phyloP scores from a whole-genome alignment of 2,888 invertebrate species.

The Ernsta delagoae region DNA sequence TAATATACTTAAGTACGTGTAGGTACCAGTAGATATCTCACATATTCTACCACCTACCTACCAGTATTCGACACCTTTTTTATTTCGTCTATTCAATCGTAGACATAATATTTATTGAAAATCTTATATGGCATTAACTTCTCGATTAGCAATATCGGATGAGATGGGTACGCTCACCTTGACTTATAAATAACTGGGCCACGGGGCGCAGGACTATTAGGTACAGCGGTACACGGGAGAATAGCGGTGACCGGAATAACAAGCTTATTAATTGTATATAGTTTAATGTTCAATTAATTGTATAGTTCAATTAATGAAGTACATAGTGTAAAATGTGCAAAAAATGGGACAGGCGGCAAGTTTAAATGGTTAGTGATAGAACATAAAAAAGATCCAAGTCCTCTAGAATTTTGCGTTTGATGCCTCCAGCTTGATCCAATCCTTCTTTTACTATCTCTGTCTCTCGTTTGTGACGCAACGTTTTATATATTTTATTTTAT shows the following conservation, averaged over 20 bases:
- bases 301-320: background rate
- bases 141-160: slow-evolving; percentile 25
- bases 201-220: slow-evolving; percentile 31
- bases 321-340: background rate
- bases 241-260: slow-evolving; percentile 23
- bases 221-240: slow-evolving; percentile 25
- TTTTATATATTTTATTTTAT: too few species aligned
- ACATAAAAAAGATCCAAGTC: background rate
- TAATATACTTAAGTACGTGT: too few species aligned
- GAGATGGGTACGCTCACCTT: slow-evolving; percentile 39
- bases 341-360: background rate
- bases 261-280: slow-evolving; percentile 21
- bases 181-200: slow-evolving; percentile 44
- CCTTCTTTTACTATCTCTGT: too few species aligned
- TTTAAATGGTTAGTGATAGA: background rate
- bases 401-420: too few species aligned
- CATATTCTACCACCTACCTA: too few species aligned
- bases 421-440: too few species aligned
- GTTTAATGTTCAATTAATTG: slow-evolving; percentile 9
- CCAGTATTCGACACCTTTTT: too few species aligned
- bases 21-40: too few species aligned
- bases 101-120: background rate
- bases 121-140: slow-evolving; percentile 3
- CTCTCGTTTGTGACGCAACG: too few species aligned
- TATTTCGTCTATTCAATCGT: too few species aligned